Evolutionary conservation across 2,888 invertebrate species (phyloP), one percentile per base, ranked within the genome.

Genomic region (Papilio demoleus): DNA sequence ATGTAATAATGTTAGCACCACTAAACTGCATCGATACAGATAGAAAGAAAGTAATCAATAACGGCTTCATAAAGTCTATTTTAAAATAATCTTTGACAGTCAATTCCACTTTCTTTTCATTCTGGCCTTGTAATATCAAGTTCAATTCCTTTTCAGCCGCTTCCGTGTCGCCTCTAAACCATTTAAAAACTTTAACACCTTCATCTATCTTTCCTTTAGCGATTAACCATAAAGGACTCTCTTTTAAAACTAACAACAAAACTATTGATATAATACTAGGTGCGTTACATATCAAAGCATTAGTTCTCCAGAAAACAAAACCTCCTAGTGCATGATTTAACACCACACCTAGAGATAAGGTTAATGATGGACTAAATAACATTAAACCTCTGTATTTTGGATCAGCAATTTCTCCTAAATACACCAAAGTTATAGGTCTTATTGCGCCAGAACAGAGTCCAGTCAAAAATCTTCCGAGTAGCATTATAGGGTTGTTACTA

Each of bases 201-300:
- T 80, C 76, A 2, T 81, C 76, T 1, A 68, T 74, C 68, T 74
- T 81, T 0, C 83, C 84, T 73, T 84, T 84, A 2, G 78, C 73
- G 27, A 87, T 76, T 31, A 87, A 70, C 87, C 87, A 87, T 4
- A 86, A 59, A 0, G 87, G 87, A 34, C 86, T 87, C 74, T 87
- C 87, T 76, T 81, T 82, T 38, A 86, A 70, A 63, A 77, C 75
- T 4, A 83, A 2, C 0, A 84, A 47, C 12, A 81, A 66, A 0
- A 72, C 9, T n/a, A 80, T 74, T 47, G 80, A 71, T 17, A 81
- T 1, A 5, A 81, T n/a, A 68, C 74, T 80, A 0, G 85, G 81
- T 17, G 78, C 42, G 6, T 74, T 70, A 45, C 79, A 86, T 6
- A 85, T 65, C 12, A 76, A 78, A 14, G 82, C 78, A 11, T 75